A percentile compares a stretch with the other conserved stretches of the same genome.
phyloP scores from a whole-genome alignment of 2,113 vertebrate species.

The Pholis gunnellus region DNA sequence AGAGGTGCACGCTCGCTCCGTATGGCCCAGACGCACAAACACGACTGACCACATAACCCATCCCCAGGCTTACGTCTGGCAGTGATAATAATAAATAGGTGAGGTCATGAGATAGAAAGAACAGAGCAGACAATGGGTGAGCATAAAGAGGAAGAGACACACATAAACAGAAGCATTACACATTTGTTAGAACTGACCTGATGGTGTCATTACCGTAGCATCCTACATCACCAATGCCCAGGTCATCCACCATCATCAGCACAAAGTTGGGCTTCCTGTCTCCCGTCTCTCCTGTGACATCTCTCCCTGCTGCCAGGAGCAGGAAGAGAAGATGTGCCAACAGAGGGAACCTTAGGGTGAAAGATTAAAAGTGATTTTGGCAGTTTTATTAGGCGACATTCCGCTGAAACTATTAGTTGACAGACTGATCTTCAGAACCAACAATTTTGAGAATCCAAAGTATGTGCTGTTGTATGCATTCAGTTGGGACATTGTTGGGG shows the following conservation, averaged over 20 bases:
- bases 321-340: conserved; percentile 33
- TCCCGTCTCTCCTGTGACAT: conserved; percentile 28
- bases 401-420: too few species aligned
- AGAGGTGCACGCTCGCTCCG: too few species aligned
- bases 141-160: not conserved
- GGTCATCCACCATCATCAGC: conserved; percentile 88
- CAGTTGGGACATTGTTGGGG: too few species aligned
- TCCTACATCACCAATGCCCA: conserved; percentile 90
- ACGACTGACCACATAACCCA: not conserved
- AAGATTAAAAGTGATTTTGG: not conserved
- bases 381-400: not conserved
- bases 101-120: not conserved
- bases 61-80: not conserved
- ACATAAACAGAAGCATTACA: not conserved
- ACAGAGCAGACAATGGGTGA: not conserved
- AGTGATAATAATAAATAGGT: not conserved
- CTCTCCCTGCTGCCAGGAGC: conserved; percentile 46
- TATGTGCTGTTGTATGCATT: too few species aligned
- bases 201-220: conserved; percentile 91
- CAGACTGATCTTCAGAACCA: too few species aligned
- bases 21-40: too few species aligned
- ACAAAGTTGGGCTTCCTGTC: conserved; percentile 86
- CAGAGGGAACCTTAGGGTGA: conserved; percentile 39
- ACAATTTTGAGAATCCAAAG: too few species aligned
- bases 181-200: conserved; percentile 71